Evolutionary conservation across 1,140 invertebrate species (phyloP), one percentile per base, ranked within the genome.

Genomic region (Bombus fervidus): DNA sequence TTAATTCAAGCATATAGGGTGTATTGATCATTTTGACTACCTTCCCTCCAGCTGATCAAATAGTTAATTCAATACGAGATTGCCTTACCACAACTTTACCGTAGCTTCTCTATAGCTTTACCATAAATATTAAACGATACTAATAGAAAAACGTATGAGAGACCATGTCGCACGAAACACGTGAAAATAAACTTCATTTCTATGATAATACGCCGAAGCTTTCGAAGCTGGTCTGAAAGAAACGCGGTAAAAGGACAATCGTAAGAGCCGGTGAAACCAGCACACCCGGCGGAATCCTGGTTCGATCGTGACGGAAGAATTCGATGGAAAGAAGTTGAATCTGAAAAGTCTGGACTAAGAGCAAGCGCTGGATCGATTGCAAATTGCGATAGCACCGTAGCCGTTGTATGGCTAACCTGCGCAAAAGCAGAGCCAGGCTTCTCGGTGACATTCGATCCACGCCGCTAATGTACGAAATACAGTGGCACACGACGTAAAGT

Each of bases 361-460:
- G n/a, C 18, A 22, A 34, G 22, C 41, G 15, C 2, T 31, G 57
- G 81, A 82, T 82, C 71, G 81, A 82, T 74, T 34, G 59, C 57
- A 59, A 43, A 62, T 59, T 25, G 37, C 47, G 39, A 73, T 59
- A 41, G 4, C 15, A 15, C 37, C 3, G 41, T 25, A 0, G 22
- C 62, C 39, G 71, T 73, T 73, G 28, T 73, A 31, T n/a, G 75
- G 25, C 13, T 31, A 77, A 64, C 34, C 37, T 34, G 75, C 34
- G 74, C 74, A 47, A 76, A 25, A 59, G 74, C 71, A 76, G 47
- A 22, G 18, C 18, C 47, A 62, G 34, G 18, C 3, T 37, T 37
- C 22, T 18, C n/a, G 41, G 64, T 59, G 75, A 84, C 73, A 71
- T 79, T 71, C 66, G 75, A 79, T 84, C 66, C 75, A 9, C 15